phyloP scores from a whole-genome alignment of 2,888 invertebrate species.

The Orthosia gracilis region DNA sequence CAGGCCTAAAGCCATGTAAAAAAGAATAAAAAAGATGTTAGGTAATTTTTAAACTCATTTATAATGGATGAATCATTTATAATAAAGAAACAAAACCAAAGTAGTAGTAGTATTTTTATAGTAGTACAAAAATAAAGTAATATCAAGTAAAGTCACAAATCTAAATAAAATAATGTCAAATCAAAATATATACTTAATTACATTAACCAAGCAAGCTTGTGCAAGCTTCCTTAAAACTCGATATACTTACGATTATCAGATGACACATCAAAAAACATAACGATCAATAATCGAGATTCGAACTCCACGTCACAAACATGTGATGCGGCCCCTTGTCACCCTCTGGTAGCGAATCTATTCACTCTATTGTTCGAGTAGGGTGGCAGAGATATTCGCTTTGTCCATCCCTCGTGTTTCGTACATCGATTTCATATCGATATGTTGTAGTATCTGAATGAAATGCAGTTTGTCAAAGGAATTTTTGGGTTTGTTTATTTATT shows the following conservation, averaged over 20 bases:
- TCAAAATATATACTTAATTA: too few species aligned
- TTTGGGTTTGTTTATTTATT: too few species aligned
- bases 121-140: too few species aligned
- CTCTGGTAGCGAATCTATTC: constrained; percentile 31
- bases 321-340: constrained; percentile 21
- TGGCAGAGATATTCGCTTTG: constrained; percentile 19
- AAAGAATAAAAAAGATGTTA: too few species aligned
- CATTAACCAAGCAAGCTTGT: too few species aligned
- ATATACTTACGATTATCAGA: constrained; percentile 4
- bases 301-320: constrained; percentile 20
- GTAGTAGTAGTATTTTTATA: too few species aligned
- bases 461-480: neutral
- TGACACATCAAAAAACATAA: constrained; percentile 13
- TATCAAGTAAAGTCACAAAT: too few species aligned
- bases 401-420: constrained; percentile 7
- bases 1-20: too few species aligned
- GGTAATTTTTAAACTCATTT: too few species aligned
- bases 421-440: constrained; percentile 31
- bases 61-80: too few species aligned
- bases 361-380: constrained; percentile 27
- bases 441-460: constrained; percentile 11
- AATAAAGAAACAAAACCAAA: too few species aligned
- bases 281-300: constrained; percentile 20
- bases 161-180: too few species aligned
- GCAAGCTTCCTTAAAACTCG: neutral